Conservation (phyloP, 1,140 invertebrate species). For the Doryteuthis pealeii region DNA sequence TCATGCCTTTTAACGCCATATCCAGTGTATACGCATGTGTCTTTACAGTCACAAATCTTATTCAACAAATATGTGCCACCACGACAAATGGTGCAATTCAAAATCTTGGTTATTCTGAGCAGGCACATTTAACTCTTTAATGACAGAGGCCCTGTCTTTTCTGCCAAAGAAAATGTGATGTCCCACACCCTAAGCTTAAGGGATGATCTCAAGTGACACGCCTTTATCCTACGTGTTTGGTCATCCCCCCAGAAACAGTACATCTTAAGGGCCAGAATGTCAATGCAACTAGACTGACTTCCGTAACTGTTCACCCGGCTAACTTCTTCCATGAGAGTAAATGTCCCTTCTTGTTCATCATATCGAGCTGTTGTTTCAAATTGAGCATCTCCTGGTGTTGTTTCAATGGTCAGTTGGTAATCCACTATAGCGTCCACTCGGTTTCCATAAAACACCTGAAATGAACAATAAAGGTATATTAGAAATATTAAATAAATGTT, state of each 20-base stretch:
- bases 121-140: no score
- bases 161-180: no score
- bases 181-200: no score
- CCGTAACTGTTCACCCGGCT: constrained; percentile 36
- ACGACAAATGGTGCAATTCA: no score
- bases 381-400: constrained; percentile 26
- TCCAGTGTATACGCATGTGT: no score
- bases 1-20: no score
- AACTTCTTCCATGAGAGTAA: constrained; percentile 23
- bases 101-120: no score
- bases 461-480: constrained; percentile 9
- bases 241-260: constrained; percentile 28
- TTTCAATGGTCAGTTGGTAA: constrained; percentile 28
- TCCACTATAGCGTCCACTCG: constrained; percentile 14
- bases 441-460: constrained; percentile 16
- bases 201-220: no score
- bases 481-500: neutral
- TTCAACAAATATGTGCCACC: no score
- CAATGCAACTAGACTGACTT: constrained; percentile 27
- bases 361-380: constrained; percentile 33
- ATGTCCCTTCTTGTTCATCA: neutral
- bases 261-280: constrained; percentile 24
- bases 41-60: no score
- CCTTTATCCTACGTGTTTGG: no score
- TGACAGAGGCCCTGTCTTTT: no score